Evolutionary conservation across 2,888 invertebrate genomes (phyloP).

Genomic region (Synergus laeviventris): DNA sequence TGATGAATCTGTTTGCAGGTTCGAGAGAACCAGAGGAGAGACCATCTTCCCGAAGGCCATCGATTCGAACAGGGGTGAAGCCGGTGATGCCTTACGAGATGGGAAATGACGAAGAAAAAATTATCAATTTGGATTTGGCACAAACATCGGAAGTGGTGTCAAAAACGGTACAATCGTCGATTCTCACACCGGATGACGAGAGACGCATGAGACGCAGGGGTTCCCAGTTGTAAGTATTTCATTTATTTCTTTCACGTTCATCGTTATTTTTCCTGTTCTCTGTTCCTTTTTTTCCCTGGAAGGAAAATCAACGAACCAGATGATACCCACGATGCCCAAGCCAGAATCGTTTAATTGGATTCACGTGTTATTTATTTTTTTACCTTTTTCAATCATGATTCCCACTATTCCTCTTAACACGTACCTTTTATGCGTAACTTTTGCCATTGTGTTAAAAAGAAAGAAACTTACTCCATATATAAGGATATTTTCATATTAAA

Average conservation of each 20-base stretch:
- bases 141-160: slow-evolving; percentile 78
- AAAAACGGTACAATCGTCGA: slow-evolving; percentile 79
- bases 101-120: slow-evolving; percentile 69
- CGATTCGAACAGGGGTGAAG: slow-evolving; percentile 71
- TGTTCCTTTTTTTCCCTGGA: slow-evolving; percentile 9
- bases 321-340: neutral
- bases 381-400: neutral
- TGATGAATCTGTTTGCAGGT: slow-evolving; percentile 51
- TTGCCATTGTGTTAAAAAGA: neutral
- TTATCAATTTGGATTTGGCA: slow-evolving; percentile 76
- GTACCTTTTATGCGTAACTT: neutral
- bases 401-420: neutral
- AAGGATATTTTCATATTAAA: neutral
- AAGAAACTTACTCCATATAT: neutral
- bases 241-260: slow-evolving; percentile 40
- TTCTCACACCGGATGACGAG: slow-evolving; percentile 84
- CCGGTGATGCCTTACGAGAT: slow-evolving; percentile 71
- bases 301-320: neutral
- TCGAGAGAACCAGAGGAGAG: slow-evolving; percentile 65
- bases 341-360: neutral
- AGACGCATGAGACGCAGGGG: slow-evolving; percentile 86
- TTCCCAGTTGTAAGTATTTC: slow-evolving; percentile 86
- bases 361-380: neutral
- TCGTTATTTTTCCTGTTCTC: slow-evolving; percentile 30
- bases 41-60: slow-evolving; percentile 70